Base-by-base conservation (phyloP, 1,140 invertebrate genomes). In the Scaptomyza montana region DNA sequence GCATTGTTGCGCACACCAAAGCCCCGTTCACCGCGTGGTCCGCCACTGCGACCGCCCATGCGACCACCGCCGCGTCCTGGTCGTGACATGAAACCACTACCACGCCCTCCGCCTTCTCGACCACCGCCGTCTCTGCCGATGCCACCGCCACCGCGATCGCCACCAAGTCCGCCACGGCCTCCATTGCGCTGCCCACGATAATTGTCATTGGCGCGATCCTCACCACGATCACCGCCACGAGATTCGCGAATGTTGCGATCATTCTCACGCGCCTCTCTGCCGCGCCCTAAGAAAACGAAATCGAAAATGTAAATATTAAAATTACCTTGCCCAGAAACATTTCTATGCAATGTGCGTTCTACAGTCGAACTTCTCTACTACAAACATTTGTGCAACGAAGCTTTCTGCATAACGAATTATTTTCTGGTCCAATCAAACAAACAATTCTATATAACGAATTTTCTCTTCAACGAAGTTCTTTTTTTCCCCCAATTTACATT, bases 211-310 rank as follows among this genome's bases (percentile, higher is more conserved):
- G 67, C 62, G 19, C 89, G 82, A 61, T 84, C 82, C n/a, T 90
- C 94, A 93, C 33, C 94, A 89, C 51, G 95, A 90, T 71, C 93
- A 28, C 81, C 94, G 93, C 36, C 94, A 89, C 47, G 92, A 71
- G 93, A 84, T 66, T 90, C 89, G 28, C 92, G 77, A 50, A 64
- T 71, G 56, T 92, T 92, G 66, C 92, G 90, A 64, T 92, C 91
- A 65, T 92, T 92, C 74, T 92, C 91, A 63, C 91, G 84, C 25
- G 80, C 77, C 81, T 91, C 92, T 85, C 85, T 92, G 30, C 92
- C 90, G 56, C 92, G 84, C 90, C 89, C 87, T 92, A 10, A 1
- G 6, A 59, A 13, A 25, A 39, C n/a, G 16, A n/a, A 33, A 6
- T 6, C 30, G 5, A 33, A 6, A 33, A 25, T 25, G 39, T 36